Evolutionary conservation across 2,888 invertebrate genomes (phyloP).

Genomic region (Pocota personata): DNA sequence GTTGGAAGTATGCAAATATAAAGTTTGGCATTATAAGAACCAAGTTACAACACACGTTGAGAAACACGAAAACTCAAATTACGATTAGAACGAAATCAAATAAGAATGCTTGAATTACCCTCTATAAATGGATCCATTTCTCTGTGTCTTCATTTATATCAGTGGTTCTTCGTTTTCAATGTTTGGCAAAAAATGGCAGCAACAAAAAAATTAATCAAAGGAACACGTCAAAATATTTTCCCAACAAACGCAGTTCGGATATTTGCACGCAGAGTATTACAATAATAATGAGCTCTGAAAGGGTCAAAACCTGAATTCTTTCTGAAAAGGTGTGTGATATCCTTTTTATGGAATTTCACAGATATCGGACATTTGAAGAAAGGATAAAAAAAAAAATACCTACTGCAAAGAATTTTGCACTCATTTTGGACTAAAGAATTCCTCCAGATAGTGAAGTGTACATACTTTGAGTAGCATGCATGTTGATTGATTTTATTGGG

Average conservation of each 20-base stretch:
- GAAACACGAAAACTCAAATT: too few species aligned
- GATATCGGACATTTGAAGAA: slow-evolving; percentile 38
- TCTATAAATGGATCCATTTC: neutral
- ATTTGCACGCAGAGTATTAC: slow-evolving; percentile 41
- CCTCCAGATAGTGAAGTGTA: neutral
- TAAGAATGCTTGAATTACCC: neutral
- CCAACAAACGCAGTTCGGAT: slow-evolving; percentile 54
- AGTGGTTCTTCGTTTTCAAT: slow-evolving; percentile 5
- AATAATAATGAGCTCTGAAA: slow-evolving; percentile 28
- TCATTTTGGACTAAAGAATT: slow-evolving; percentile 32
- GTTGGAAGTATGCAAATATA: too few species aligned
- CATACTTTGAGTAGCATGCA: slow-evolving; percentile 1
- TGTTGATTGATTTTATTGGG: slow-evolving; percentile 59
- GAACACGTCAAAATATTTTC: slow-evolving; percentile 71
- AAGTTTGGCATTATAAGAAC: too few species aligned
- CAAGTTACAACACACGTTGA: too few species aligned
- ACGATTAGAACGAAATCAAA: too few species aligned
- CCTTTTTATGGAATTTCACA: slow-evolving; percentile 46
- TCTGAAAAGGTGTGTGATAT: slow-evolving; percentile 20
- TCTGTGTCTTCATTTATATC: slow-evolving; percentile 10
- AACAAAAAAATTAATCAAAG: slow-evolving; percentile 26
- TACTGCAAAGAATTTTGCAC: slow-evolving; percentile 48
- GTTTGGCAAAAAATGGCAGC: neutral
- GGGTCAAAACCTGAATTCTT: slow-evolving; percentile 57
- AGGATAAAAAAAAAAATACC: neutral